Percentiles rank a stretch among this genome's conserved stretches.
Conservation (phyloP, 2,113 vertebrate species). For the Ctenomys sociabilis region DNA sequence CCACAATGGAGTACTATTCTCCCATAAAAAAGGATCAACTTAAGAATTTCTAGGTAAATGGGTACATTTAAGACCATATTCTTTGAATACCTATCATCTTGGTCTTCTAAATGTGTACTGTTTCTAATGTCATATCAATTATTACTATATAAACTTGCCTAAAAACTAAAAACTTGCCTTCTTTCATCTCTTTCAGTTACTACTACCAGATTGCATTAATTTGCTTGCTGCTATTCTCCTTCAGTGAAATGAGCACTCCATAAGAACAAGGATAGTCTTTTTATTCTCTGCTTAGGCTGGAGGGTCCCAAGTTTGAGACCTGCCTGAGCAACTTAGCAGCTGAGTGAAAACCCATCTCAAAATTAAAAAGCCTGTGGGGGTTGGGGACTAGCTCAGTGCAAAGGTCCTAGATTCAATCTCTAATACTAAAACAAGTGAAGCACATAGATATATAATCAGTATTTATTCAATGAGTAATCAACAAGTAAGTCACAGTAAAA, state of each 20-base stretch:
- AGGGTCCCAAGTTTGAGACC: neutral
- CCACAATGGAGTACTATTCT: no score
- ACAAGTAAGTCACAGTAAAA: neutral
- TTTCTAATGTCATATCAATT: no score
- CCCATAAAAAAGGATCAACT: no score
- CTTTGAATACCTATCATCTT: no score
- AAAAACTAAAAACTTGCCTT: neutral
- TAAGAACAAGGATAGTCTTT: neutral
- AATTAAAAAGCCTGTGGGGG: neutral
- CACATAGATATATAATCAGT: neutral
- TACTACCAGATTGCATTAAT: neutral
- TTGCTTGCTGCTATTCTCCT: neutral
- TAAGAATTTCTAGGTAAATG: no score
- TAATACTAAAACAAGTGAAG: neutral
- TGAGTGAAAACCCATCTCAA: neutral
- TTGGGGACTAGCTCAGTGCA: neutral
- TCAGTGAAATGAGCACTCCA: neutral
- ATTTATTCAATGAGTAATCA: neutral
- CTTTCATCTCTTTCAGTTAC: conserved; percentile 29
- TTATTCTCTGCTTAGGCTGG: neutral
- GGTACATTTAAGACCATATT: no score
- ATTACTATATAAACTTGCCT: neutral
- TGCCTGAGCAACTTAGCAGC: neutral
- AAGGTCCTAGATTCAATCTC: neutral
- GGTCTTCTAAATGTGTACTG: no score